phyloP scores from a whole-genome alignment of 2,113 vertebrate genomes.

The Pelecanus crispus region DNA sequence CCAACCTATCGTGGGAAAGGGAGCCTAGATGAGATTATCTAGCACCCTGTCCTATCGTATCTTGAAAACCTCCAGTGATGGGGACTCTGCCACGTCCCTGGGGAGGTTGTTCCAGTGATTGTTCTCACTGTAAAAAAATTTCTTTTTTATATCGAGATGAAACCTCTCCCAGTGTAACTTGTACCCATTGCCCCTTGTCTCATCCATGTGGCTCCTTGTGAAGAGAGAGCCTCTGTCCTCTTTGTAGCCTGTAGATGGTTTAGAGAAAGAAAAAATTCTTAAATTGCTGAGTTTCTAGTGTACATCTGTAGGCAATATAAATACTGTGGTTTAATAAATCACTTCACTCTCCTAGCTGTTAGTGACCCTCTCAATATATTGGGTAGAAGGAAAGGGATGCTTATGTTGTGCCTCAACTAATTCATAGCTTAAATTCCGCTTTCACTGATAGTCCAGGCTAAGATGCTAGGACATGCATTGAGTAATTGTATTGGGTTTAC shows the following conservation, averaged over 20 bases:
- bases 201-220: too few relatives aligned
- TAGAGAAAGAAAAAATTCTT: neutral
- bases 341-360: neutral
- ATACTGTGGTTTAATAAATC: neutral
- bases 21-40: too few relatives aligned
- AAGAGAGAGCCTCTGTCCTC: neutral
- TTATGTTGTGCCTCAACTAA: neutral
- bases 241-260: neutral
- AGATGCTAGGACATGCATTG: neutral
- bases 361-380: neutral
- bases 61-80: too few relatives aligned
- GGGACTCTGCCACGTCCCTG: too few relatives aligned
- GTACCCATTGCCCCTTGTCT: too few relatives aligned
- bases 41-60: too few relatives aligned
- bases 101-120: too few relatives aligned
- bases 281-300: neutral
- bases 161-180: neutral
- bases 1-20: neutral
- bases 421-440: neutral
- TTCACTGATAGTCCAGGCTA: neutral
- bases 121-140: too few relatives aligned
- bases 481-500: neutral
- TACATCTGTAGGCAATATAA: neutral
- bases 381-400: neutral
- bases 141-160: too few relatives aligned